Conservation (phyloP, 2,888 invertebrate genomes). For the Mythimna ferrago region DNA sequence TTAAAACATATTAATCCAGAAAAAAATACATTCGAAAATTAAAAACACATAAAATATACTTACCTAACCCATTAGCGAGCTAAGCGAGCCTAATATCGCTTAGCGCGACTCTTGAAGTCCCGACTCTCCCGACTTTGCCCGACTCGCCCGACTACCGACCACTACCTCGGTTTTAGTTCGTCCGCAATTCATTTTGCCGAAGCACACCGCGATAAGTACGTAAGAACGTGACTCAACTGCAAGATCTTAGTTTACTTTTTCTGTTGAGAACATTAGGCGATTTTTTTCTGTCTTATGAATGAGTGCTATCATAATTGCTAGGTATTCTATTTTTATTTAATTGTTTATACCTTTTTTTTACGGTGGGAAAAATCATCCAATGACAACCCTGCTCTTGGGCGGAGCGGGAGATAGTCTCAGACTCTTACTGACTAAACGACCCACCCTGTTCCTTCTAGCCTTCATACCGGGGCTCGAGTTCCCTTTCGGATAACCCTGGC, state of each 20-base stretch:
- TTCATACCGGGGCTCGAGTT: too few species aligned
- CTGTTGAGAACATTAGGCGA: slow-evolving; percentile 49
- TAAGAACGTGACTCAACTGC: slow-evolving; percentile 77
- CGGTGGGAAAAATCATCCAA: too few species aligned
- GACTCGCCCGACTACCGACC: slow-evolving; percentile 24
- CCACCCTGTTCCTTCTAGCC: too few species aligned
- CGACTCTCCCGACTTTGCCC: slow-evolving; percentile 23
- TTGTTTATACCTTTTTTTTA: background rate
- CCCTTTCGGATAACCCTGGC: too few species aligned
- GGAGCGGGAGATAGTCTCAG: too few species aligned
- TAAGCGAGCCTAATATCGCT: slow-evolving; percentile 34
- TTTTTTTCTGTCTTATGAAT: slow-evolving; percentile 50
- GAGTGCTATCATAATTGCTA: slow-evolving; percentile 48
- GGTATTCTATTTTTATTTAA: slow-evolving; percentile 24
- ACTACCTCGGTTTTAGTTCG: slow-evolving; percentile 59
- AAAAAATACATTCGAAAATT: background rate
- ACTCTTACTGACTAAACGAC: too few species aligned
- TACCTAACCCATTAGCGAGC: slow-evolving; percentile 12
- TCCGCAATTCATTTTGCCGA: slow-evolving; percentile 82
- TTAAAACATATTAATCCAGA: too few species aligned
- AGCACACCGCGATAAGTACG: slow-evolving; percentile 81
- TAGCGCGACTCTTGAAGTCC: slow-evolving; percentile 26
- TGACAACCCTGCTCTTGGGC: too few species aligned
- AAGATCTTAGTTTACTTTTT: slow-evolving; percentile 70
- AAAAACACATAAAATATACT: background rate